These are phyloP conservation scores for Pristionchus japonicus DNA, from an alignment of 2,888 invertebrate genomes.

Conservation along the genomic window DNA sequence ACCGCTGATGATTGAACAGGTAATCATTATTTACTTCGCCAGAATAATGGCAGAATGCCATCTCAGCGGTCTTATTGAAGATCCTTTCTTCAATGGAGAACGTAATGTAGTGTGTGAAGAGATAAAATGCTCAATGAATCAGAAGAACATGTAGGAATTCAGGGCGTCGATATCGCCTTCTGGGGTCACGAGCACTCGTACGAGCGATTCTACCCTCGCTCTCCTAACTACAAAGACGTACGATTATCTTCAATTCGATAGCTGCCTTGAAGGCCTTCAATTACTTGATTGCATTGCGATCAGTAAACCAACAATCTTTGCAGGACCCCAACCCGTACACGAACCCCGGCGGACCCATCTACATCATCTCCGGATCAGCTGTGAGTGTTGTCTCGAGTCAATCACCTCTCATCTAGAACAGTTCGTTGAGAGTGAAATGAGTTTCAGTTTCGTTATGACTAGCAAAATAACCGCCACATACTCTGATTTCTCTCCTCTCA, in stretches of 20 bases:
- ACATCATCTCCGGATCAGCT: slow-evolving; percentile 89
- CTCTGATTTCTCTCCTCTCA: slow-evolving; percentile 47
- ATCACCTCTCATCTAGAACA: not conserved
- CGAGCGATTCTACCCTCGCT: slow-evolving; percentile 89
- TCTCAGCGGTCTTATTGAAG: no score
- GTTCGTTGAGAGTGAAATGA: not conserved
- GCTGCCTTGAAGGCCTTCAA: no score
- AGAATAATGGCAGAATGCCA: no score
- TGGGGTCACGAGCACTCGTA: slow-evolving; percentile 99
- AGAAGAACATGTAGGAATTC: not conserved
- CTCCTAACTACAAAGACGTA: not conserved
- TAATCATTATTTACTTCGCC: no score
- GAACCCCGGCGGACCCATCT: slow-evolving; percentile 89
- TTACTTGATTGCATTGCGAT: no score
- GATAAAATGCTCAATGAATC: no score
- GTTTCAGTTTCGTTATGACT: not conserved
- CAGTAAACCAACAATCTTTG: no score
- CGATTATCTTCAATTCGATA: no score
- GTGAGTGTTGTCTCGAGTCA: slow-evolving; percentile 65
- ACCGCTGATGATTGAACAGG: slow-evolving; percentile 83
- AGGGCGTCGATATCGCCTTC: slow-evolving; percentile 89
- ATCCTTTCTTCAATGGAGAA: no score
- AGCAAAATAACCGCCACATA: not conserved
- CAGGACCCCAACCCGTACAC: slow-evolving; percentile 81
- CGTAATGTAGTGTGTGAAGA: no score